Percentiles rank a stretch among this genome's conserved stretches.
phyloP scores from a whole-genome alignment of 2,797 vertebrate species.

The Aeoliscus strigatus region DNA sequence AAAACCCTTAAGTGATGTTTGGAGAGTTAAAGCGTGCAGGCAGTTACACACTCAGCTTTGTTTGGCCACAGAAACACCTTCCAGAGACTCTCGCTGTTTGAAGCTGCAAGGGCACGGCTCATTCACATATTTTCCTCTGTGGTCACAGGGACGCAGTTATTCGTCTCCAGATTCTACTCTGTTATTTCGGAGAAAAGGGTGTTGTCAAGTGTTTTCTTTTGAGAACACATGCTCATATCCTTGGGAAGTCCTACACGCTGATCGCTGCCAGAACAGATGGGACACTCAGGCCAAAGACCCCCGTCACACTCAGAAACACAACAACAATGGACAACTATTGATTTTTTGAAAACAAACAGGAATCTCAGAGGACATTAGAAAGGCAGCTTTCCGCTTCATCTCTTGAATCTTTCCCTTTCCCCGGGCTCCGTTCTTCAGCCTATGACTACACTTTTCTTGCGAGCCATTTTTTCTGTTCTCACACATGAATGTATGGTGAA shows the following conservation, averaged over 20 bases:
- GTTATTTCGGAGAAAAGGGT: slow-evolving; percentile 48
- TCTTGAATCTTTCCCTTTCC: slow-evolving; percentile 7
- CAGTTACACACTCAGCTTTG: slow-evolving; percentile 16
- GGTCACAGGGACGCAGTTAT: slow-evolving; percentile 54
- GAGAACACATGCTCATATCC: slow-evolving; percentile 31
- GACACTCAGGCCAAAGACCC: slow-evolving; percentile 4
- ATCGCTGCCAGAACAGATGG: too few species aligned
- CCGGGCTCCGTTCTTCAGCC: slow-evolving; percentile 37
- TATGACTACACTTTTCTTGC: slow-evolving; percentile 42
- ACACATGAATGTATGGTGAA: slow-evolving; percentile 53
- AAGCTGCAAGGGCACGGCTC: slow-evolving; percentile 46
- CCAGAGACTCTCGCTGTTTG: slow-evolving; percentile 35
- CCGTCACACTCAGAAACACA: slow-evolving; percentile 13
- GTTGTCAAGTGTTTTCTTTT: slow-evolving; percentile 35
- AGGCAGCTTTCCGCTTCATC: slow-evolving; percentile 12
- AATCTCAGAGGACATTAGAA: slow-evolving; percentile 34
- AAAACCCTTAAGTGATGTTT: too few species aligned
- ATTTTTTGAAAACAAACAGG: slow-evolving; percentile 36
- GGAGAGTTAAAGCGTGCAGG: too few species aligned
- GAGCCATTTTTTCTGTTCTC: slow-evolving; percentile 58
- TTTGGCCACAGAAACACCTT: slow-evolving; percentile 30
- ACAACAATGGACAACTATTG: slow-evolving; percentile 29
- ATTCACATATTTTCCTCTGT: slow-evolving; percentile 58
- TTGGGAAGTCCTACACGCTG: slow-evolving; percentile 1
- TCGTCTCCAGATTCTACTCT: slow-evolving; percentile 36